Base-by-base conservation (phyloP, 2,888 invertebrate species). In the Drosophila nr. medialis region DNA sequence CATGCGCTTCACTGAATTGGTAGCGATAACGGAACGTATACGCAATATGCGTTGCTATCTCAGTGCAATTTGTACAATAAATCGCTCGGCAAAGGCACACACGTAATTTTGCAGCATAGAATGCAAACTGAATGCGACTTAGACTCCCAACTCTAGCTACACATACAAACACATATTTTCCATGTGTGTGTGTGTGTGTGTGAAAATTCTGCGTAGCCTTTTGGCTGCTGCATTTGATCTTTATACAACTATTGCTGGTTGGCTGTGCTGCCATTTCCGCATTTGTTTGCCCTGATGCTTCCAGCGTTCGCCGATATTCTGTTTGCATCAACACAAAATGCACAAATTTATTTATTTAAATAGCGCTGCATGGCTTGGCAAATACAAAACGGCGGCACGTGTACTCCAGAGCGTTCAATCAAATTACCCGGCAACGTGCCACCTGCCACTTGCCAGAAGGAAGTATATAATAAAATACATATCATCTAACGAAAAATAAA, bases 301-400 rank as follows among this genome's bases (percentile, higher is more conserved):
- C 74, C 61, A 48, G 80, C 63, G 36, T 56, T 36, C 65, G 59
- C 34, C 64, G 69, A 75, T 80, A 71, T 65, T 77, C 86, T 72
- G 51, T 56, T 56, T 61, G 65, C 69, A 58, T 61, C 55, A 62
- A 64, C 72, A 59, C 53, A 51, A 73, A 68, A 53, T 64, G 56
- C 67, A 61, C 68, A 82, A 87, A 82, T 86, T 73, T 83, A 77
- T 90, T 85, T 86, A 88, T 79, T 90, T 86, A 90, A 90, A 88
- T 76, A 76, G 74, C 66, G 42, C 24, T n/a, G 11, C 32, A 10
- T 40, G 66, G 66, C 81, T 69, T 7, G 73, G 62, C 88, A 75
- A 67, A 79, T 79, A 81, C 64, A 84, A 74, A 70, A 69, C 62
- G 69, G 68, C 61, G 56, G 86, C 81, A 83, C 89, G 73, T 86